Conservation (phyloP, 2,797 vertebrate species). For the Masticophis lateralis region DNA sequence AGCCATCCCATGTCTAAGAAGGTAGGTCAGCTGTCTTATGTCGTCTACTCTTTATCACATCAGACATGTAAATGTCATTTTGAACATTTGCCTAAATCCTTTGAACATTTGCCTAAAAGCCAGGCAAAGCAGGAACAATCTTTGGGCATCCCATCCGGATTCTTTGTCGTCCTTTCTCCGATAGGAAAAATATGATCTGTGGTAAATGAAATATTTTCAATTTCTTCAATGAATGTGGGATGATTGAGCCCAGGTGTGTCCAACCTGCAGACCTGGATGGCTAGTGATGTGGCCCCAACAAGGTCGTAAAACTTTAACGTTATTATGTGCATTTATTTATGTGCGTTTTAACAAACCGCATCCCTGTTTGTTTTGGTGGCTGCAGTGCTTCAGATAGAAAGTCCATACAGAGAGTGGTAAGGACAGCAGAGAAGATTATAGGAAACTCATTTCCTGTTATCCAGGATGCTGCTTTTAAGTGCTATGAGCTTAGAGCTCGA, state of each 20-base stretch:
- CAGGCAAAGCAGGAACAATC: not conserved
- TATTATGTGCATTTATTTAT: not conserved
- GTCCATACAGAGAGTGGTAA: too few relatives aligned
- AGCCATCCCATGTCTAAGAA: conserved; percentile 43
- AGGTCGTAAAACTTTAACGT: not conserved
- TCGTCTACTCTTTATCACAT: conserved; percentile 7
- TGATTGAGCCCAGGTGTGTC: not conserved
- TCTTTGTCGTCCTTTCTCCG: accelerated
- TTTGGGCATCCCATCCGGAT: not conserved
- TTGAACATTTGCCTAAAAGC: not conserved
- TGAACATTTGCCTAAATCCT: not conserved
- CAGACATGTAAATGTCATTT: conserved; percentile 30
- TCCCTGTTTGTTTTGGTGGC: too few relatives aligned
- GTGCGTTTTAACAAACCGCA: too few relatives aligned
- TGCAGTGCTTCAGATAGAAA: too few relatives aligned
- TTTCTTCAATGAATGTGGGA: not conserved
- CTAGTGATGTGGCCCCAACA: not conserved
- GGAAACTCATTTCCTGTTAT: too few relatives aligned
- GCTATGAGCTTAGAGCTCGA: too few relatives aligned
- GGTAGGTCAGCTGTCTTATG: conserved; percentile 16
- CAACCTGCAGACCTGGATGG: not conserved
- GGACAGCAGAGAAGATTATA: too few relatives aligned
- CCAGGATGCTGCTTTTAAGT: too few relatives aligned
- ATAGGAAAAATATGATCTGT: not conserved
- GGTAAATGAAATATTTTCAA: not conserved